A percentile compares a stretch with the other conserved stretches of the same genome.
Evolutionary conservation across 92 coral and sea anemone genomes (phyloP).

Genomic region (Siderastrea radians): DNA sequence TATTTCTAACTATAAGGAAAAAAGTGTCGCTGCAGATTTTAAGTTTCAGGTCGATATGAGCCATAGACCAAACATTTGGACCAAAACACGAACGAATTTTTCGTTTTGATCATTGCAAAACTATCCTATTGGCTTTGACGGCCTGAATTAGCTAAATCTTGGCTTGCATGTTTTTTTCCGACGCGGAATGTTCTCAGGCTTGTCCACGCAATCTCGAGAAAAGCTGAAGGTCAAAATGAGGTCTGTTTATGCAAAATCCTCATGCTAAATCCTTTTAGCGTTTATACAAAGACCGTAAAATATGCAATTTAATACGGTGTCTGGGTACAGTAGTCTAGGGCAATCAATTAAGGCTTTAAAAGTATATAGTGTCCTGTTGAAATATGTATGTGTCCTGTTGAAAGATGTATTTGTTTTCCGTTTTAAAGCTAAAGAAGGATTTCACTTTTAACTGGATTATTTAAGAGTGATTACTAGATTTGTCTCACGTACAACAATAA

Average conservation of each 20-base stretch:
- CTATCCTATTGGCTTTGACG: too few species aligned
- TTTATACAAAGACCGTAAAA: neutral
- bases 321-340: neutral
- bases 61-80: too few species aligned
- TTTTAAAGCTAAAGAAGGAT: neutral
- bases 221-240: neutral
- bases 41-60: too few species aligned
- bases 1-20: too few species aligned
- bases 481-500: too few species aligned
- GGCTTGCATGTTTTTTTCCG: neutral
- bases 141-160: neutral
- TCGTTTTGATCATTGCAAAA: too few species aligned
- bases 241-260: neutral
- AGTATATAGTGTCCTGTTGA: neutral
- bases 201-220: neutral
- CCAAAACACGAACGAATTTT: too few species aligned
- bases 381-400: neutral
- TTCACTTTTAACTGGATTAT: too few species aligned
- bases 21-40: too few species aligned
- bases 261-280: neutral
- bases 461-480: neutral
- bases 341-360: conserved; percentile 1
- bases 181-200: neutral
- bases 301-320: neutral
- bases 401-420: neutral